Percentiles rank a stretch among this genome's conserved stretches.
Conservation (phyloP, 2,888 invertebrate species). For the Spodoptera exigua region DNA sequence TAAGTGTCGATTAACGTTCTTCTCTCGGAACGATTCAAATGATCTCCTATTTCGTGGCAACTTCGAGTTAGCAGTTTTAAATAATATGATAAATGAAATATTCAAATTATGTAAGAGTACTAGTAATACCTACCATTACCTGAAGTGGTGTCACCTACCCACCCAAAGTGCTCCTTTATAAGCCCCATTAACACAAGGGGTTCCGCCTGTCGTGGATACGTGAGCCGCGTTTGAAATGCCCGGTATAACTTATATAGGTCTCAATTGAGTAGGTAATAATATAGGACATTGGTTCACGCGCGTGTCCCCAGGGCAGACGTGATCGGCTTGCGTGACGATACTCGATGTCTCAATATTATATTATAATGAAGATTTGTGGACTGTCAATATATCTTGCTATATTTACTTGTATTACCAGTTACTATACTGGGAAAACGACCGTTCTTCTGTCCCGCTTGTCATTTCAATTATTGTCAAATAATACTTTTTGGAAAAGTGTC, state of each 20-base stretch:
- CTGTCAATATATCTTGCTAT: too few species aligned
- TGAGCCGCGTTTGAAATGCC: conserved; percentile 11
- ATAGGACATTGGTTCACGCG: conserved; percentile 65
- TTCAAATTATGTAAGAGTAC: too few species aligned
- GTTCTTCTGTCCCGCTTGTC: too few species aligned
- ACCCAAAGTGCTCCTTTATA: not conserved
- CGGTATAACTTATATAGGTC: conserved; percentile 13
- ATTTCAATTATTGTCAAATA: too few species aligned
- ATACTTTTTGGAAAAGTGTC: too few species aligned
- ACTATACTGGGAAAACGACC: too few species aligned
- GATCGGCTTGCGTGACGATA: conserved; percentile 52
- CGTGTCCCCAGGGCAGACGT: conserved; percentile 56
- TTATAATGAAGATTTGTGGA: not conserved
- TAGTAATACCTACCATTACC: not conserved
- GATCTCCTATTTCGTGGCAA: too few species aligned
- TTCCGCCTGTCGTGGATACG: not conserved
- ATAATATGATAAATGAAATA: too few species aligned
- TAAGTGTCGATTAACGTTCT: too few species aligned
- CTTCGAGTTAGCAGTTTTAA: too few species aligned
- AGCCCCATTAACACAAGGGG: not conserved
- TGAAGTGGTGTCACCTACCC: not conserved
- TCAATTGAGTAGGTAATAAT: conserved; percentile 60
- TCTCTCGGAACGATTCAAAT: too few species aligned
- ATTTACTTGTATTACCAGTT: too few species aligned
- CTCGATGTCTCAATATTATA: conserved; percentile 16